Evolutionary conservation across 2,797 vertebrate genomes (phyloP).

Genomic region (Argya squamiceps): DNA sequence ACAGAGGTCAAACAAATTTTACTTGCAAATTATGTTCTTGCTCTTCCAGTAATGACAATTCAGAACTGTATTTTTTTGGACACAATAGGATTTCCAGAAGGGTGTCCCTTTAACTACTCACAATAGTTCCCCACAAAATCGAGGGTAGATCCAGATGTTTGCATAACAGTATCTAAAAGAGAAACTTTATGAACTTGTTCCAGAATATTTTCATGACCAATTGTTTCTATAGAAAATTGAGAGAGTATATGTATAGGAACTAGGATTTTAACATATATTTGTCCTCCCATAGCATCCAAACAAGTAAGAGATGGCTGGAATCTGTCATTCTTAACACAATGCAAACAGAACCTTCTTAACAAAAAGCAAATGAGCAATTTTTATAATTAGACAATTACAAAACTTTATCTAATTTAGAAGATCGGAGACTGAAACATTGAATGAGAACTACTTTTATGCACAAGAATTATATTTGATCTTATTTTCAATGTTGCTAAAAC

Average conservation of each 20-base stretch:
- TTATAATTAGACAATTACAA: neutral
- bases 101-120: neutral
- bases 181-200: neutral
- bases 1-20: neutral
- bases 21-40: neutral
- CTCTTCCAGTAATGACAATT: neutral
- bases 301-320: neutral
- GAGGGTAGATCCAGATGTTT: constrained; percentile 19
- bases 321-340: neutral
- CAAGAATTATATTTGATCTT: neutral
- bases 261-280: neutral
- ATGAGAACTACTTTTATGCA: neutral
- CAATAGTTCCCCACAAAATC: neutral
- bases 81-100: neutral
- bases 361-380: neutral
- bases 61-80: neutral
- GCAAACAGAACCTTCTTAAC: neutral
- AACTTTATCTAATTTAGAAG: neutral
- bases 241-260: neutral
- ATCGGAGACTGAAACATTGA: neutral
- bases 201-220: neutral
- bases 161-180: neutral
- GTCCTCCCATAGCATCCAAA: neutral
- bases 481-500: neutral
- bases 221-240: neutral